Base-by-base conservation (phyloP, 2,797 vertebrate genomes). In the Mormyrus proboscirostris region DNA sequence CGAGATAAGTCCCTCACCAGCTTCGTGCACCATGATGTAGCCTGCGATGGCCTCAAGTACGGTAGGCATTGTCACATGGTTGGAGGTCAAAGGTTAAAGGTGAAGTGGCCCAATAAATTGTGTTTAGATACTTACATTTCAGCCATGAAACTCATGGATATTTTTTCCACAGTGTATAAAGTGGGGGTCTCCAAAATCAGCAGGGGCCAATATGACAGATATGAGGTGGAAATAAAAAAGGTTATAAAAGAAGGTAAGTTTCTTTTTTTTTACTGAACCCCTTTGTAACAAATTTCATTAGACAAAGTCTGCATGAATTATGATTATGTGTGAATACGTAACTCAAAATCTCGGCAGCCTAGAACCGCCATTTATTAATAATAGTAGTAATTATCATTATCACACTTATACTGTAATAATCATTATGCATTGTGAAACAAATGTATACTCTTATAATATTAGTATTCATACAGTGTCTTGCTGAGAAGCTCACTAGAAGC, bases 171-270 rank as follows among this genome's bases (percentile, higher is more conserved):
- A 96, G 96, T 93, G 87, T 94, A 91, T 76, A 91, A 94, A 93
- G 94, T 95, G 62, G 93, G 92, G 90, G 93, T 96, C 57, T 79
- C 94, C 88, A 93, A 29, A 7, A 22, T 94, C 88, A 93, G 0
- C 59, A 83, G 91, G 82, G 94, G 94, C 89, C 95, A 95, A 90
- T 96, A 96, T 3, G 95, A 96, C 92, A 93, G 93, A 91, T 96
- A 95, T 0, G 94, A 95, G 89, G 86, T 96, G 95, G 92, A 96
- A 93, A 94, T 96, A 86, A 91, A 90, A 1, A 91, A 89, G 87
- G 89, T 95, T 4, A 94, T 96, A 83, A 96, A 96, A 90, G 93
- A 95, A 79, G 95, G 95, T 95, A 91, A 92, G 92, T 90, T 8
- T 41, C 8, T 2, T 0, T 22, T 73, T 51, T n/a, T 25, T 59